Conservation (phyloP, 2,888 invertebrate species). For the Dinocampus coccinellae region DNA sequence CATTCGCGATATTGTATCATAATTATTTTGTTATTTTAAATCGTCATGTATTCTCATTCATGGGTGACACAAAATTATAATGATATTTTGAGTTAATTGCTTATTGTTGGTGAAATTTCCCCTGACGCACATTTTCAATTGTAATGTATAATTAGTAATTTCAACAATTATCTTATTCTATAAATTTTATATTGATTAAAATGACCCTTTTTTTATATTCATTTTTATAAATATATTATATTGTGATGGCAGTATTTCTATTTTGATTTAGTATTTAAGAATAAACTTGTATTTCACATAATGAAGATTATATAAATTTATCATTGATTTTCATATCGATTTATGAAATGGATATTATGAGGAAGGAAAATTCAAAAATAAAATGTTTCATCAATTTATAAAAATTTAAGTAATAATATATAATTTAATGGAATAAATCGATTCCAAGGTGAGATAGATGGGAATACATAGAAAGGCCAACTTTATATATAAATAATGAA, state of each 20-base stretch:
- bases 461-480: background rate
- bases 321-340: too few relatives aligned
- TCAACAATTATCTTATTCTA: background rate
- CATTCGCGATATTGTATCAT: background rate
- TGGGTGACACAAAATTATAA: background rate
- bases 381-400: background rate
- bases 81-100: background rate
- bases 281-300: too few relatives aligned
- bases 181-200: background rate
- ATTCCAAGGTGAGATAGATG: background rate
- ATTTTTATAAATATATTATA: background rate
- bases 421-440: background rate
- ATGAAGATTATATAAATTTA: too few relatives aligned
- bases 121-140: background rate
- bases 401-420: background rate
- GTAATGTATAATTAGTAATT: background rate
- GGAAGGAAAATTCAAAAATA: background rate
- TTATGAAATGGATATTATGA: background rate
- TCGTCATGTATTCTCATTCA: background rate
- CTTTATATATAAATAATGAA: background rate
- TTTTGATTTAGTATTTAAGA: too few relatives aligned
- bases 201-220: too few relatives aligned
- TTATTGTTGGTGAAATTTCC: background rate
- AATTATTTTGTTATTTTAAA: background rate
- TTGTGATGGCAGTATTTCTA: too few relatives aligned